Percentiles rank a stretch among this genome's conserved stretches.
Conservation (phyloP, 2,113 vertebrate genomes). For the Okapia johnstoni region DNA sequence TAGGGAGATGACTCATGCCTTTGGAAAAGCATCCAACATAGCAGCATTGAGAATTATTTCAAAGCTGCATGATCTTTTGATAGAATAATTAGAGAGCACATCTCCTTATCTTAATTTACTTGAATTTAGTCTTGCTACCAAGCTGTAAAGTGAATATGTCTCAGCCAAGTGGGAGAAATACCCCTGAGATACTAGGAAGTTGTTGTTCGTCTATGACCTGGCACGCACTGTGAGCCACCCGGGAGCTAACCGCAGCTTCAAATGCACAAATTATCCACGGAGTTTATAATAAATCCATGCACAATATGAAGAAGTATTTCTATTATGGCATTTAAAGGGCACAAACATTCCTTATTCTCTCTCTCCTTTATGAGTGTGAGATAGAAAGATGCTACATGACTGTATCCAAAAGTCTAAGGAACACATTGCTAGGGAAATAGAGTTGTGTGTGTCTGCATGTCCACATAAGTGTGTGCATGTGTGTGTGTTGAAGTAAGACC, state of each 20-base stretch:
- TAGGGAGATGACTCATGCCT: neutral
- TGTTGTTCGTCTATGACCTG: neutral
- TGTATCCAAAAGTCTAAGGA: neutral
- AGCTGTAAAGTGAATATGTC: neutral
- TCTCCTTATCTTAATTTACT: slow-evolving; percentile 21
- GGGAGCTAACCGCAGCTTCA: neutral
- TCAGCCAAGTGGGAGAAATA: neutral
- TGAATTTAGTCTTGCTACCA: neutral
- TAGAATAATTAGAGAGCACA: neutral
- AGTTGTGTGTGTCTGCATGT: neutral
- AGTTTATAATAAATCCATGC: neutral
- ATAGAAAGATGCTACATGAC: neutral
- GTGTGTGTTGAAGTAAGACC: neutral
- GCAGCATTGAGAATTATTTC: neutral
- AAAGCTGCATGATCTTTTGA: neutral
- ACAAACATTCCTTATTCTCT: neutral
- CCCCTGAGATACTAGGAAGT: neutral
- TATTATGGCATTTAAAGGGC: neutral
- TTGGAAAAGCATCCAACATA: slow-evolving; percentile 8
- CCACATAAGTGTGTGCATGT: neutral
- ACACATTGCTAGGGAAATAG: neutral
- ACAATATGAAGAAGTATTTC: neutral
- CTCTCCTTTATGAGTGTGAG: neutral
- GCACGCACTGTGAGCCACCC: neutral
- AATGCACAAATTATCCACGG: neutral